Conservation (phyloP, 2,113 vertebrate species). For the Sinocyclocheilus grahami region DNA sequence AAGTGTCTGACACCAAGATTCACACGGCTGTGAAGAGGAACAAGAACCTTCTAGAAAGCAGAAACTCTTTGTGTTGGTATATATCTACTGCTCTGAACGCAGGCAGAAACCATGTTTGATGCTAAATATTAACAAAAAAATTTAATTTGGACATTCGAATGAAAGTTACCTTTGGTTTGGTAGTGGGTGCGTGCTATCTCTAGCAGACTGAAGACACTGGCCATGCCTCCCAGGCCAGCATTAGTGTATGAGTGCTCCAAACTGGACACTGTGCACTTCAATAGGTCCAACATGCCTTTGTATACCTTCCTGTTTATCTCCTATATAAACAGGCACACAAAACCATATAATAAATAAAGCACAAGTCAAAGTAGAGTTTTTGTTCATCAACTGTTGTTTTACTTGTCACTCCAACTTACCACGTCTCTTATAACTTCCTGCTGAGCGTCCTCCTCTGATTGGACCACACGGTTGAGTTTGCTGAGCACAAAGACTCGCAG, state of each 20-base stretch:
- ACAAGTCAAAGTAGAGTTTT: background rate
- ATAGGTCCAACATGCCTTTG: constrained; percentile 95
- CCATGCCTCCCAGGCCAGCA: constrained; percentile 97
- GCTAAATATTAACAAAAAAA: background rate
- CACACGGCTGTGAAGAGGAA: constrained; percentile 4
- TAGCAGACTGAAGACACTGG: constrained; percentile 92
- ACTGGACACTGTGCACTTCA: constrained; percentile 94
- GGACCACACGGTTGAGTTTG: constrained; percentile 87
- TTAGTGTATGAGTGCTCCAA: constrained; percentile 95
- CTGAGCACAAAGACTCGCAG: constrained; percentile 93
- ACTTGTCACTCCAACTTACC: constrained; percentile 77
- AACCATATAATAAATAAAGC: background rate
- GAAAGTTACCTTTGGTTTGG: constrained; percentile 84
- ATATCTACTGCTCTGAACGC: too few species aligned
- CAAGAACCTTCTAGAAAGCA: background rate
- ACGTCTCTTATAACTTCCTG: constrained; percentile 94
- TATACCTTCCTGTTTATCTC: constrained; percentile 98
- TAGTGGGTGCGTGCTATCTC: constrained; percentile 98
- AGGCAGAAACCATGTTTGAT: background rate
- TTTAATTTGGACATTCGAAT: background rate
- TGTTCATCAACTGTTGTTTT: background rate
- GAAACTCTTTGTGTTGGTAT: too few species aligned
- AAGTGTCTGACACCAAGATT: background rate
- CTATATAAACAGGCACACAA: constrained; percentile 66
- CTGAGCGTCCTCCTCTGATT: constrained; percentile 89